Conservation (phyloP, 1,140 invertebrate species). For the Lucilia cuprina region DNA sequence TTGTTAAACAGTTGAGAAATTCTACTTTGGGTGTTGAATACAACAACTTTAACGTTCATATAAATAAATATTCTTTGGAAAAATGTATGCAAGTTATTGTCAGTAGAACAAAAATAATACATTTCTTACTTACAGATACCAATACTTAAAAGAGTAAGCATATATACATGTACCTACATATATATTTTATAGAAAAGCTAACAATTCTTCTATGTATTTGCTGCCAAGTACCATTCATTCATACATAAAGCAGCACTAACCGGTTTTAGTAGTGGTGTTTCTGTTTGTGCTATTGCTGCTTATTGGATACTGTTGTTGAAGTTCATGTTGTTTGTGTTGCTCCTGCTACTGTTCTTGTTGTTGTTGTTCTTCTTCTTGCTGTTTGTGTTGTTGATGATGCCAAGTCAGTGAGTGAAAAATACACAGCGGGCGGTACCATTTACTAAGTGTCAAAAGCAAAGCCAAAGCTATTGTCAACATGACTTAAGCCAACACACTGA, state of each 20-base stretch:
- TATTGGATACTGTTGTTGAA: background rate
- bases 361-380: background rate
- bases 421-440: conserved; percentile 55
- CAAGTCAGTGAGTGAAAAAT: conserved; percentile 30
- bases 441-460: conserved; percentile 62
- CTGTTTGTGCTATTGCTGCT: background rate
- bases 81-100: background rate
- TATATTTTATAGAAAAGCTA: conserved; percentile 2
- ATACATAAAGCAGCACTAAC: background rate
- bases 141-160: background rate
- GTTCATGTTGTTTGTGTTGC: background rate
- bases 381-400: conserved; percentile 19
- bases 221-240: background rate
- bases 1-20: conserved; percentile 3
- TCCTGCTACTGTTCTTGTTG: background rate
- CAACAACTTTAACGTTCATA: background rate
- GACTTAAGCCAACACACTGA: conserved; percentile 40
- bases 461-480: conserved; percentile 62
- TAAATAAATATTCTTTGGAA: background rate
- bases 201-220: background rate
- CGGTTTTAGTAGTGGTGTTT: background rate
- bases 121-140: background rate
- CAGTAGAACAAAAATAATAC: conserved; percentile 2
- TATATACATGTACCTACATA: background rate
- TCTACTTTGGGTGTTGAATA: background rate